Conservation (phyloP, 35 echinoderm and acorn worm species). For the Apostichopus japonicus region DNA sequence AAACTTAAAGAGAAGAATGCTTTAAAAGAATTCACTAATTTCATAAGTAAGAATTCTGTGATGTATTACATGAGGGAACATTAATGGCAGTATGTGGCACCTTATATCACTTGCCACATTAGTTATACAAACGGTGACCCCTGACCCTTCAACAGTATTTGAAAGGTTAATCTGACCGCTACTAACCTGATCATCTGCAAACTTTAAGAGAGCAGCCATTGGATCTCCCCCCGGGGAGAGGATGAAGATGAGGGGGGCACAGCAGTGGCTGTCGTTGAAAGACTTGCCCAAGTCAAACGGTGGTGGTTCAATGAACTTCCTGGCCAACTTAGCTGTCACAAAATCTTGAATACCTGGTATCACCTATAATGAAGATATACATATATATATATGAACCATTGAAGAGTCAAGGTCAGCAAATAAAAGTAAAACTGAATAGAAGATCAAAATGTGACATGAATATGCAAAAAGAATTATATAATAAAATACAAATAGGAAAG, state of each 20-base stretch:
- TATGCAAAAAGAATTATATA: too few species aligned
- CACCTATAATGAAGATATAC: constrained; percentile 41
- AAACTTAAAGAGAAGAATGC: too few species aligned
- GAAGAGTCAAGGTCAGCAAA: background rate
- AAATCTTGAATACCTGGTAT: constrained; percentile 90
- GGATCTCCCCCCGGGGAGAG: constrained; percentile 97
- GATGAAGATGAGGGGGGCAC: constrained; percentile 95
- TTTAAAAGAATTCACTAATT: too few species aligned
- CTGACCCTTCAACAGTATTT: too few species aligned
- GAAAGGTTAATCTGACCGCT: too few species aligned
- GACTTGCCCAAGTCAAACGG: constrained; percentile 97
- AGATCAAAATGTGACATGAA: too few species aligned
- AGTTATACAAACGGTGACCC: too few species aligned
- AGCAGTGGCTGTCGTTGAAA: constrained; percentile 96
- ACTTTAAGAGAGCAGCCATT: constrained; percentile 94
- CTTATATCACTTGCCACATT: too few species aligned
- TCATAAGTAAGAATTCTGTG: too few species aligned
- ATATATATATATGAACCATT: background rate
- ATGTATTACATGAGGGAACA: too few species aligned
- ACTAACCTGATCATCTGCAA: constrained; percentile 98
- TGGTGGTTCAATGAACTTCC: constrained; percentile 96
- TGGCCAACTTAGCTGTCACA: constrained; percentile 90
- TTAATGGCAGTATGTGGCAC: too few species aligned
- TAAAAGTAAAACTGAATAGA: background rate
- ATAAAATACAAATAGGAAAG: too few species aligned